Percentiles rank a stretch among this genome's conserved stretches.
These are phyloP conservation scores for Epizoanthus scotinus DNA, from an alignment of 92 coral and sea anemone genomes.

Conservation along the genomic window DNA sequence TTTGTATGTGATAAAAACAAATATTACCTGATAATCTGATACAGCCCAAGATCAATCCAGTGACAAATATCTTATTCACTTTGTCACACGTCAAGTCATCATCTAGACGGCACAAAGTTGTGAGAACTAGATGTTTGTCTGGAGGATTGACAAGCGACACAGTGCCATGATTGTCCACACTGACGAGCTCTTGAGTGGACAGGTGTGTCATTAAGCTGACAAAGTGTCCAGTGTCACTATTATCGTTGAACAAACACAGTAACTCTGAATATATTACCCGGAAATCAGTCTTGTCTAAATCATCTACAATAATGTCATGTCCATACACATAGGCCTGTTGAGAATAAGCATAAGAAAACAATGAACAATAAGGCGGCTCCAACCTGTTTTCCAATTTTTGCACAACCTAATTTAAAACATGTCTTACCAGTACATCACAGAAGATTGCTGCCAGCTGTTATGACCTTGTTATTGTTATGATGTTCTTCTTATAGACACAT, in stretches of 20 bases:
- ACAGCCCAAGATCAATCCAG: conserved; percentile 70
- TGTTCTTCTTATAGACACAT: no score
- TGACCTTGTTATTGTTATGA: no score
- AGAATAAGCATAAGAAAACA: background rate
- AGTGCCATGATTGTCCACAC: conserved; percentile 46
- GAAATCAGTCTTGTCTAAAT: conserved; percentile 75
- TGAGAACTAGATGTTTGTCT: conserved; percentile 54
- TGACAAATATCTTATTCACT: conserved; percentile 52
- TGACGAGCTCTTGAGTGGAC: conserved; percentile 72
- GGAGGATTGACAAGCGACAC: conserved; percentile 60
- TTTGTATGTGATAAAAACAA: conserved; percentile 61
- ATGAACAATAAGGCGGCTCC: no score
- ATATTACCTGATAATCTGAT: conserved; percentile 62
- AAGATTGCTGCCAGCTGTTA: no score
- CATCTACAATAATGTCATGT: conserved; percentile 50
- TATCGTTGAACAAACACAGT: conserved; percentile 62
- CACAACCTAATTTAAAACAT: no score
- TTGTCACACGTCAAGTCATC: conserved; percentile 11
- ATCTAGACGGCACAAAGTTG: conserved; percentile 52
- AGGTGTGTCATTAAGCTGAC: conserved; percentile 67
- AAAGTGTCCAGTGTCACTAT: conserved; percentile 26
- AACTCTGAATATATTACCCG: conserved; percentile 76
- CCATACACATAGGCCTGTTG: conserved; percentile 79
- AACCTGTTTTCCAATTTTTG: no score
- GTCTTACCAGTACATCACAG: no score